phyloP scores from a whole-genome alignment of 2,113 vertebrate species.

The Myotis lucifugus region DNA sequence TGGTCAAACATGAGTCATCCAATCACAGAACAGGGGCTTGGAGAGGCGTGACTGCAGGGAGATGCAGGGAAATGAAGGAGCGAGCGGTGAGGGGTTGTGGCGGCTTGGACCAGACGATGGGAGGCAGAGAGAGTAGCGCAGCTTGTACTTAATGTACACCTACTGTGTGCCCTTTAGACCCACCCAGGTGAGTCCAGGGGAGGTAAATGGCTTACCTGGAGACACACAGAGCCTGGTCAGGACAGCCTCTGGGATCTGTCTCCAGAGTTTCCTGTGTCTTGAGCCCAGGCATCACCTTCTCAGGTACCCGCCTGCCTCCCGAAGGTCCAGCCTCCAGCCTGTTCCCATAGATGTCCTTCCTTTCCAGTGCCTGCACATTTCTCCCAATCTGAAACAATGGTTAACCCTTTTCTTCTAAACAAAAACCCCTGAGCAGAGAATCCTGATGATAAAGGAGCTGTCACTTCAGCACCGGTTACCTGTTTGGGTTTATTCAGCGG shows the following conservation, averaged over 20 bases:
- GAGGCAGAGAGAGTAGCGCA: background rate
- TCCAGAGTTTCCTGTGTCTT: background rate
- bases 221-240: background rate
- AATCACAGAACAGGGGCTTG: background rate
- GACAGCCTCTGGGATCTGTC: background rate
- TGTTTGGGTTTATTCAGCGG: conserved; percentile 67
- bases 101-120: accelerated
- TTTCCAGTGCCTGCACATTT: background rate
- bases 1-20: background rate
- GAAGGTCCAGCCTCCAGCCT: background rate
- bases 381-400: background rate
- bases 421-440: background rate
- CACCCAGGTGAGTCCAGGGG: background rate
- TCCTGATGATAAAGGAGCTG: conserved; percentile 41
- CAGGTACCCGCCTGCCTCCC: background rate
- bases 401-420: conserved; percentile 38
- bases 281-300: background rate
- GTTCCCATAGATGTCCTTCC: background rate
- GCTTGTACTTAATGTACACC: background rate
- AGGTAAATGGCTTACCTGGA: background rate
- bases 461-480: conserved; percentile 60
- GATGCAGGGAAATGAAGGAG: background rate
- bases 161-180: background rate
- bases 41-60: background rate
- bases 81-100: background rate